Conservation (phyloP, 2,797 vertebrate species). For the Dicrostonyx torquatus region DNA sequence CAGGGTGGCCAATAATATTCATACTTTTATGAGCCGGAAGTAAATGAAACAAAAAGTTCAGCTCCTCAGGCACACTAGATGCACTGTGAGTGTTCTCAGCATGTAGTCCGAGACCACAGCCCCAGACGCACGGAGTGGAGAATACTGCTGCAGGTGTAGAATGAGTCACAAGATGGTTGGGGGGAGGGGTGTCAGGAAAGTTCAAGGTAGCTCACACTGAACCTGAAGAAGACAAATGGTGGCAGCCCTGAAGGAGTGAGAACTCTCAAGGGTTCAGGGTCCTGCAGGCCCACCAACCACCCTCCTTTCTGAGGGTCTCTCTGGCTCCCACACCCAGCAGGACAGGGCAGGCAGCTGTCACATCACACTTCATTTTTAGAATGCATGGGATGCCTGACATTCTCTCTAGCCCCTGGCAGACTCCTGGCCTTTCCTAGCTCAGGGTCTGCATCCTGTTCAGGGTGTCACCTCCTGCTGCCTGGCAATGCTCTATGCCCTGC, state of each 20-base stretch:
- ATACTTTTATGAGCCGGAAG: background rate
- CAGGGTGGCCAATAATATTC: background rate
- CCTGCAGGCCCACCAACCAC: background rate
- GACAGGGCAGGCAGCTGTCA: constrained; percentile 81
- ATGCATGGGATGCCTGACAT: constrained; percentile 77
- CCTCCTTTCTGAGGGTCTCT: background rate
- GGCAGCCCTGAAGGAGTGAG: background rate
- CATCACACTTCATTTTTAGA: constrained; percentile 73
- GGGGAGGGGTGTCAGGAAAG: rapidly evolving
- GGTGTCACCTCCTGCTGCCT: background rate
- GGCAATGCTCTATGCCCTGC: background rate
- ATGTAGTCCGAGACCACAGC: background rate
- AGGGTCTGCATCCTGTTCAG: constrained; percentile 42
- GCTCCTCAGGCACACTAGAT: background rate
- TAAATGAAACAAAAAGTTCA: background rate
- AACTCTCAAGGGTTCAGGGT: background rate
- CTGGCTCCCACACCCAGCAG: background rate
- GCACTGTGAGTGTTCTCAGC: background rate
- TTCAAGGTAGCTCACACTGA: background rate
- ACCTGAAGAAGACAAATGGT: background rate
- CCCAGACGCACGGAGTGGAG: background rate
- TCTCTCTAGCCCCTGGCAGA: constrained; percentile 69
- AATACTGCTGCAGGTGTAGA: rapidly evolving
- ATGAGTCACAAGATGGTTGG: background rate
- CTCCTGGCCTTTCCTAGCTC: constrained; percentile 72